These are phyloP conservation scores for Saiga tatarica DNA, from an alignment of 2,113 vertebrate species.

Conservation along the genomic window DNA sequence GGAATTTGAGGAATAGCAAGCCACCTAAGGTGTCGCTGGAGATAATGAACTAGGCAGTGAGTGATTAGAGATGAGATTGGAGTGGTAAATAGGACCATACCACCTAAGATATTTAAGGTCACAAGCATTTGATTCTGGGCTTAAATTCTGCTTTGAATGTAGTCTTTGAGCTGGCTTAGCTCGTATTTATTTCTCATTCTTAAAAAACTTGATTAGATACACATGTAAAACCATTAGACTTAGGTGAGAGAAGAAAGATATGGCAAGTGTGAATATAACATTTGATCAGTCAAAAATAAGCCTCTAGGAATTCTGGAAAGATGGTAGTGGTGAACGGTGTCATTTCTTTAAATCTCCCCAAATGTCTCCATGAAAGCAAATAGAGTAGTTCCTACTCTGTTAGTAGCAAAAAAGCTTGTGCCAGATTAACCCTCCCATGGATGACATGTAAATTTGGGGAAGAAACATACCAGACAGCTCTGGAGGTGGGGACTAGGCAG, in stretches of 20 bases:
- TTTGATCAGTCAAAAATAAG: neutral
- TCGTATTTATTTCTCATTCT: constrained; percentile 11
- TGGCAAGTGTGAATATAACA: neutral
- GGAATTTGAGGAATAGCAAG: neutral
- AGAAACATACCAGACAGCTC: neutral
- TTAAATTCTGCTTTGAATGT: neutral
- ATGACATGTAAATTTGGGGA: neutral
- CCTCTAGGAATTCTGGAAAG: neutral
- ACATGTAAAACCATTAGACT: neutral
- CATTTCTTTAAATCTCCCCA: neutral
- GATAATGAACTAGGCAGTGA: neutral
- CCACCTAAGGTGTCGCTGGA: neutral
- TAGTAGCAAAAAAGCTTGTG: neutral
- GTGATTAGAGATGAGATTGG: neutral
- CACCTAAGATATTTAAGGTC: neutral
- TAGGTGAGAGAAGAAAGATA: neutral
- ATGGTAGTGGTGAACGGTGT: neutral
- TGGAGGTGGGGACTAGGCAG: neutral
- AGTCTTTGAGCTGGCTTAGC: neutral
- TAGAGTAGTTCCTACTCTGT: neutral
- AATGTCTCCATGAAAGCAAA: neutral
- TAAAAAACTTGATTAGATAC: neutral
- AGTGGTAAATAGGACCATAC: neutral
- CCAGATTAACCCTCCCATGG: neutral
- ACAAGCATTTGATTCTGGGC: neutral